These are phyloP conservation scores for Brassicogethes aeneus DNA, from an alignment of 2,888 invertebrate genomes.

Conservation along the genomic window DNA sequence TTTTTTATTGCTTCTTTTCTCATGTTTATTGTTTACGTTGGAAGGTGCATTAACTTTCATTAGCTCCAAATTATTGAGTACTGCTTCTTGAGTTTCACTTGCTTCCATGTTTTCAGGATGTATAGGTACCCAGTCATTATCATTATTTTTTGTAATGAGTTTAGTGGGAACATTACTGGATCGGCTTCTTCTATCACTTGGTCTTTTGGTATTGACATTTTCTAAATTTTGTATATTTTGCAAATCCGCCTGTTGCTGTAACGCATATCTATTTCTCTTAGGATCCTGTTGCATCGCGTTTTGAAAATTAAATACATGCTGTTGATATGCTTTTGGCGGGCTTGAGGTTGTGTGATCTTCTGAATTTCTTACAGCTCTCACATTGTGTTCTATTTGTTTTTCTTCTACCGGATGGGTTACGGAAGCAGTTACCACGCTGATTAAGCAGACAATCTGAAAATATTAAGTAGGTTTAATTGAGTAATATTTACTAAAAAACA, in stretches of 20 bases:
- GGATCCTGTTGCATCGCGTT: constrained; percentile 29
- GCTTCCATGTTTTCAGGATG: neutral
- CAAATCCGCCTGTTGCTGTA: constrained; percentile 31
- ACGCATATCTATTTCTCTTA: constrained; percentile 27
- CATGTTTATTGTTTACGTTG: neutral
- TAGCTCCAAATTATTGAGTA: constrained; percentile 7
- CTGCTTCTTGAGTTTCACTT: neutral
- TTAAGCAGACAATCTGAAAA: no score
- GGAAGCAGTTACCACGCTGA: no score
- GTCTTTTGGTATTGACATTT: neutral
- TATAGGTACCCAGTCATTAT: constrained; percentile 9
- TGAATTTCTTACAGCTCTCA: neutral
- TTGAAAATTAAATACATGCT: constrained; percentile 26
- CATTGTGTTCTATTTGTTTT: no score
- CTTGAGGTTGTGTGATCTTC: constrained; percentile 3
- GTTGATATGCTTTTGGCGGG: no score
- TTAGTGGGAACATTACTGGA: neutral
- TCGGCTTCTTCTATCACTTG: neutral
- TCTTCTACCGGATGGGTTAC: no score
- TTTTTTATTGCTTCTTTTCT: constrained; percentile 10
- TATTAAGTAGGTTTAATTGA: no score
- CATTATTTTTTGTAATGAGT: neutral
- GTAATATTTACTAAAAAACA: no score
- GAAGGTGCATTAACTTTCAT: constrained; percentile 3
- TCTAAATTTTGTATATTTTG: constrained; percentile 9